These are phyloP conservation scores for Nerophis ophidion DNA, from an alignment of 2,113 vertebrate species.

Conservation along the genomic window DNA sequence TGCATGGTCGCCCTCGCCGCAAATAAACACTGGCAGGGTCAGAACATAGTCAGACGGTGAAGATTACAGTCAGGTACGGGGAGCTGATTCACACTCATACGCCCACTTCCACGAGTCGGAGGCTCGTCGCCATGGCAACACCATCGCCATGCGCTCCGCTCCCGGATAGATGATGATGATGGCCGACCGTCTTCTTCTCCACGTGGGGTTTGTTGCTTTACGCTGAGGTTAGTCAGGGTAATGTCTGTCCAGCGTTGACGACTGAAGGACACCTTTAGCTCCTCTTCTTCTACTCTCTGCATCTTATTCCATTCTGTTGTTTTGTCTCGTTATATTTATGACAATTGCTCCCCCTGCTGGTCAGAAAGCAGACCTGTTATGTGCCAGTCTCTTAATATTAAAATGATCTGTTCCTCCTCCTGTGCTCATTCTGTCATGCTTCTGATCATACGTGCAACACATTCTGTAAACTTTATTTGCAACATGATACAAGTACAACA, in stretches of 20 bases:
- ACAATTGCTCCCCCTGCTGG: conserved; percentile 60
- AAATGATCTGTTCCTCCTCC: background rate
- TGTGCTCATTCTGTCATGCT: background rate
- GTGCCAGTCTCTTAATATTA: background rate
- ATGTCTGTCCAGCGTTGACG: background rate
- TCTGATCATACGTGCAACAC: background rate
- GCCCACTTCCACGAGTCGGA: conserved; percentile 35
- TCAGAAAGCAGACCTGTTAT: background rate
- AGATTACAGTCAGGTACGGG: conserved; percentile 41
- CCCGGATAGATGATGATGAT: background rate
- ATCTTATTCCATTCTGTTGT: conserved; percentile 30
- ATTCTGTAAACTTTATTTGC: background rate
- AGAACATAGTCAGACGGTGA: conserved; percentile 30
- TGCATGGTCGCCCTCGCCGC: conserved; percentile 27
- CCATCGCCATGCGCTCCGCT: conserved; percentile 1
- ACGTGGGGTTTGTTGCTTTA: background rate
- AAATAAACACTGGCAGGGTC: conserved; percentile 28
- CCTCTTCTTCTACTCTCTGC: conserved; percentile 19
- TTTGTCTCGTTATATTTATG: conserved; percentile 33
- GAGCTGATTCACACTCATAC: conserved; percentile 43
- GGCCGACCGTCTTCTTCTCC: background rate
- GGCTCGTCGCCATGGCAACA: conserved; percentile 61
- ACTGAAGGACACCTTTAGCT: conserved; percentile 7
- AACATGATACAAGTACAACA: no score
- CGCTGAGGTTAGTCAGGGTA: background rate